These are phyloP conservation scores for Dasyurus viverrinus DNA, from an alignment of 2,113 vertebrate species.

Conservation along the genomic window DNA sequence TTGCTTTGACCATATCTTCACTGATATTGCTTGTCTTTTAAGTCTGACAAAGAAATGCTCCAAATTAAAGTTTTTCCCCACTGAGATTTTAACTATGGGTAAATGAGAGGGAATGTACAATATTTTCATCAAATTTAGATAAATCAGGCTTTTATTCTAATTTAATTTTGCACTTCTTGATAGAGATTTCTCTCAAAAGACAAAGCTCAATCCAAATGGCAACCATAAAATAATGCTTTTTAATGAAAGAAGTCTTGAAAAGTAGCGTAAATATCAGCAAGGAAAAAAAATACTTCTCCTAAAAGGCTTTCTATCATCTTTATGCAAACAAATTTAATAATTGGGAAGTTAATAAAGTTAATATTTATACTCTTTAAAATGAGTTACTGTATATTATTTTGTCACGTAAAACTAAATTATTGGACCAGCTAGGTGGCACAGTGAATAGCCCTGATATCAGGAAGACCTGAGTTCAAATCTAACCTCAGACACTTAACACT, in stretches of 20 bases:
- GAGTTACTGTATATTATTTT: neutral
- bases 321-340: neutral
- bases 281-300: neutral
- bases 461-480: too few relatives aligned
- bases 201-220: neutral
- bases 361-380: neutral
- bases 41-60: neutral
- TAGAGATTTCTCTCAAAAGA: neutral
- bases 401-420: neutral
- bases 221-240: neutral
- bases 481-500: too few relatives aligned
- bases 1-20: neutral
- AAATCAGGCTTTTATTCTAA: neutral
- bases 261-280: neutral
- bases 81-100: neutral
- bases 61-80: neutral
- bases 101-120: neutral
- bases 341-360: too few relatives aligned
- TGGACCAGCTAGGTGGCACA: neutral
- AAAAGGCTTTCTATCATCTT: neutral
- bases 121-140: neutral
- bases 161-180: neutral
- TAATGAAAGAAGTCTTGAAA: neutral
- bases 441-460: too few relatives aligned
- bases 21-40: neutral